Evolutionary conservation across 2,113 vertebrate species (phyloP), one percentile per base, ranked within the genome.

Genomic region (Oceanites oceanicus): DNA sequence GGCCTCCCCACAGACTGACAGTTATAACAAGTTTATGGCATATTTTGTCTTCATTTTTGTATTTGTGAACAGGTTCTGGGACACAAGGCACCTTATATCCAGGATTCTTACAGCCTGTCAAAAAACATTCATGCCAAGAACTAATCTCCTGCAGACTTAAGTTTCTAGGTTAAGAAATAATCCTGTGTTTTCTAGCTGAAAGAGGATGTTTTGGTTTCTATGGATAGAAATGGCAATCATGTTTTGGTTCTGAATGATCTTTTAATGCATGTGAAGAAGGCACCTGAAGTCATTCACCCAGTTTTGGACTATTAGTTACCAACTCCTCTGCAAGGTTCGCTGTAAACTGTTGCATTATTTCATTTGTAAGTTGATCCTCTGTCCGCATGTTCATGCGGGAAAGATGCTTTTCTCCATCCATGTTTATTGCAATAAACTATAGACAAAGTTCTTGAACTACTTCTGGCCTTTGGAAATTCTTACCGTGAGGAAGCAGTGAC

Each of bases 281-380:
- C 42, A 23, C 38, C 15, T 52, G 77, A 65, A 52, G 56, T 21
- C 44, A 34, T n/a, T 22, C 34, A 50, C 27, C 56, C 16, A 7
- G 42, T 55, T 66, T 32, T 26, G 20, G n/a, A 15, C 45, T 42
- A 5, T 74, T 20, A 27, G 22, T 45, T 59, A 30, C 26, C n/a
- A 36, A 13, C 8, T 25, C 4, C 0, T 42, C 40, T 25, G 40
- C 12, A 15, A n/a, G 29, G 53, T 30, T 53, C 0, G 1, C 30
- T 81, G 40, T 61, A 8, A 80, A 15, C 29, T 8, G 32, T 25
- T 67, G 38, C 26, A 4, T 49, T 74, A 42, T 53, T 80, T 80
- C 17, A 5, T 6, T 49, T 42, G 12, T 49, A 32, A 53, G 21
- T 68, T 47, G 40, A 27, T 25, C 23, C n/a, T 59, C 68, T 36